A percentile compares a stretch with the other conserved stretches of the same genome.
Evolutionary conservation across 2,888 invertebrate genomes (phyloP).

Genomic region (Galeopsomyia nigrocyanea): DNA sequence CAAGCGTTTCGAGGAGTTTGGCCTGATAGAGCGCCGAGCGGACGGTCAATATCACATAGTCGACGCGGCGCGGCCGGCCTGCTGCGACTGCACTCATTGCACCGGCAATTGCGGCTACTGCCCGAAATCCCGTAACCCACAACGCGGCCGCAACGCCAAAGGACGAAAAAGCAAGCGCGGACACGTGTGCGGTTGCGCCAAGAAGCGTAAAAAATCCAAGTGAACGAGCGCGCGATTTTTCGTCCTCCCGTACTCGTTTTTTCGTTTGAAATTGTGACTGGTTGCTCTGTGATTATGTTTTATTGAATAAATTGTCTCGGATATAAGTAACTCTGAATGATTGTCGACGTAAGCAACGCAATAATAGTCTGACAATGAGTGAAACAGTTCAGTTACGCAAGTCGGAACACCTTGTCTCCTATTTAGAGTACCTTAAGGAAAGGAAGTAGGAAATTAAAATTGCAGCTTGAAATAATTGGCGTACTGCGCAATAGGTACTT

Average conservation of each 20-base stretch:
- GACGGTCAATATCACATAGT: conserved; percentile 45
- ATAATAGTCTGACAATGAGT: too few relatives aligned
- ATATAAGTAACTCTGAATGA: too few relatives aligned
- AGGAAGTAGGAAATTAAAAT: conserved; percentile 40
- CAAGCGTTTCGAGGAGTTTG: conserved; percentile 50
- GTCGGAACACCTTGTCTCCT: too few relatives aligned
- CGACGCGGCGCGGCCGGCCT: conserved; percentile 70
- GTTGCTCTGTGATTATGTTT: too few relatives aligned
- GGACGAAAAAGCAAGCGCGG: conserved; percentile 11
- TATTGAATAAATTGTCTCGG: too few relatives aligned
- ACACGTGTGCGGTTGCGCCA: conserved; percentile 37
- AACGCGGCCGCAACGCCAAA: conserved; percentile 1
- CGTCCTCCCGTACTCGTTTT: too few relatives aligned
- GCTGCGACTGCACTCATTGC: conserved; percentile 54
- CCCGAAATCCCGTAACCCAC: conserved; percentile 13
- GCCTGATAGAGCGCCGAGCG: conserved; percentile 38
- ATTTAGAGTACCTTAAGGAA: not conserved
- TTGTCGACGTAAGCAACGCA: too few relatives aligned
- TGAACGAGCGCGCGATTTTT: too few relatives aligned
- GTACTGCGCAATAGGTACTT: too few relatives aligned
- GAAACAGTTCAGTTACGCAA: too few relatives aligned
- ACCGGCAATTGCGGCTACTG: conserved; percentile 53
- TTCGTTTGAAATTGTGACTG: too few relatives aligned
- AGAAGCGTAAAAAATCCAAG: conserved; percentile 24
- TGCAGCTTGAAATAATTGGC: too few relatives aligned